Evolutionary conservation across 1,140 invertebrate species (phyloP).

Genomic region (Leptinotarsa lineolata): DNA sequence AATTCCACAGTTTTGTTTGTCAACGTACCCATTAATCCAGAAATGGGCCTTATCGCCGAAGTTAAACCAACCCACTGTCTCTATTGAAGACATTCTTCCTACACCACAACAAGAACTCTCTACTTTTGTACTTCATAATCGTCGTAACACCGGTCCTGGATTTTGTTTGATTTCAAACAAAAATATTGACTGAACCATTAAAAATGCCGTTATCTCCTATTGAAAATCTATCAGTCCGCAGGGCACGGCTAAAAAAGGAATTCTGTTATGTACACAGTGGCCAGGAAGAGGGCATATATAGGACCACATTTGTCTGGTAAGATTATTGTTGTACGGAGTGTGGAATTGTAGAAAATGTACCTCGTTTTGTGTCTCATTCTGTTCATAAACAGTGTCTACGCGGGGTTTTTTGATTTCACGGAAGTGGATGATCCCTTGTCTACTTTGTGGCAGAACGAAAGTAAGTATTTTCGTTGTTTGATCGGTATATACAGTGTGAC

Average conservation of each 20-base stretch:
- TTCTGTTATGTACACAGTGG: constrained; percentile 23
- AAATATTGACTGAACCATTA: constrained; percentile 18
- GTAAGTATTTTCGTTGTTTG: constrained; percentile 1
- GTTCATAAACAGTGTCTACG: constrained; percentile 2
- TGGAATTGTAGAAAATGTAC: constrained; percentile 26
- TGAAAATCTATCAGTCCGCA: constrained; percentile 1
- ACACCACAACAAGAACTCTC: too few species aligned
- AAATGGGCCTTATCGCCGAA: too few species aligned
- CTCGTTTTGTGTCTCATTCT: constrained; percentile 28
- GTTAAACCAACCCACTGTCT: too few species aligned
- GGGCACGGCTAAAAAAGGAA: constrained; percentile 3
- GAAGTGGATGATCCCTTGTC: constrained; percentile 49
- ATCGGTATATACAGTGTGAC: neutral
- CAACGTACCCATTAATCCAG: too few species aligned
- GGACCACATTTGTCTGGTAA: neutral
- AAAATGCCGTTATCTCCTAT: constrained; percentile 19
- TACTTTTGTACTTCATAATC: too few species aligned
- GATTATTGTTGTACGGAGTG: neutral
- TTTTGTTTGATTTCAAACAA: neutral
- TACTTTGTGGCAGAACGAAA: constrained; percentile 39
- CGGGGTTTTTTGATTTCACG: constrained; percentile 46
- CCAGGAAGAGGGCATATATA: constrained; percentile 11
- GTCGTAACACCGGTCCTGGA: too few species aligned
- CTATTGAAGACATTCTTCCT: too few species aligned
- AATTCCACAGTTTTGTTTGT: too few species aligned